Evolutionary conservation across 2,113 vertebrate species (phyloP), one percentile per base, ranked within the genome.

Genomic region (Tetrax tetrax): DNA sequence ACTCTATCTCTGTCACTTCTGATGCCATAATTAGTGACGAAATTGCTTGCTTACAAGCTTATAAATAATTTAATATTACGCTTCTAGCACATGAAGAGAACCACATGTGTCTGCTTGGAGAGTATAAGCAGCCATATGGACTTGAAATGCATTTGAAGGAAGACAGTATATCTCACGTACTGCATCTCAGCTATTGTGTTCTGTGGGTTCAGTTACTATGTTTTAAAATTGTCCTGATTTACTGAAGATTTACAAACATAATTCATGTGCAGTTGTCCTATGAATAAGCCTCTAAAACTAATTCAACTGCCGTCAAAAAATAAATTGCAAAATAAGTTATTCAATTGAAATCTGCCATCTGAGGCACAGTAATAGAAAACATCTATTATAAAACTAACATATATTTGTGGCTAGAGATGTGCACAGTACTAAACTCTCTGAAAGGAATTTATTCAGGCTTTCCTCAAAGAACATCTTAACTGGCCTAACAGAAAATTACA

Each of bases 291-390:
- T 92, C 89, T 92, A 78, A 96, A 95, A 93, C 87, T 92, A 96
- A 96, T 92, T 91, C 95, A 93, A 72, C 82, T 68, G 85, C 60
- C 78, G 95, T 95, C 71, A 83, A 95, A 94, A 97, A 97, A 97
- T 80, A 95, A 94, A 97, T 92, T 96, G 92, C 86, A 77, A 93
- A 84, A 92, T 95, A 97, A 97, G 94, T 97, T 96, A 97, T 93
- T 96, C 96, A 97, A 89, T 90, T 90, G 83, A 90, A 91, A 89
- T 95, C 95, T 95, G 85, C 90, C 97, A 96, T 90, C 92, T 87
- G 87, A 97, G 85, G 75, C 89, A 43, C 74, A 92, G 89, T 83
- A 95, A 87, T 70, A 90, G 92, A 77, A 95, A 95, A 93, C 80
- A 84, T 91, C 83, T 93, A 96, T 93, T 94, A 96, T 94, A 96